Evolutionary conservation across 2,797 vertebrate species (phyloP).

Genomic region (Takifugu ocellatus): DNA sequence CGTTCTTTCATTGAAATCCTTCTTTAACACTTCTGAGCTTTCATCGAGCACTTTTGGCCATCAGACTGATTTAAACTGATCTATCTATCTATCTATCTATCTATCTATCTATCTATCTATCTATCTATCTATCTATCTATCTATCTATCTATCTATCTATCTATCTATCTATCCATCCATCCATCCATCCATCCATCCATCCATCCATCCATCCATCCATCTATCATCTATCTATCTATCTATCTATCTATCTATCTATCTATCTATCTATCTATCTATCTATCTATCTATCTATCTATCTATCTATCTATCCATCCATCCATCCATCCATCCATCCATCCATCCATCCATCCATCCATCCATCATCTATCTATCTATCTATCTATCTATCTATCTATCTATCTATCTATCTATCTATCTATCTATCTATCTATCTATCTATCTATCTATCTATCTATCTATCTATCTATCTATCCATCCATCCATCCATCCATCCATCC

Average conservation of each 20-base stretch:
- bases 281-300: constrained; percentile 15
- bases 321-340: constrained; percentile 9
- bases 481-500: constrained; percentile 11
- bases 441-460: too few relatives aligned
- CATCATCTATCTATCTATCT: constrained; percentile 6
- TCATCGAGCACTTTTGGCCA: too few relatives aligned
- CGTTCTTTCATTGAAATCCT: too few relatives aligned
- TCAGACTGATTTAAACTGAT: neutral
- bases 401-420: constrained; percentile 2
- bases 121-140: neutral
- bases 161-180: too few relatives aligned
- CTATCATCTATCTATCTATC: too few relatives aligned
- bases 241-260: too few relatives aligned
- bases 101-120: too few relatives aligned
- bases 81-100: neutral
- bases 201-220: too few relatives aligned
- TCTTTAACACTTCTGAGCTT: too few relatives aligned
- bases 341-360: constrained; percentile 9
- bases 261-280: neutral
- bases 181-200: too few relatives aligned
- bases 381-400: constrained; percentile 14
- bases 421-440: neutral
- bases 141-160: constrained; percentile 12
- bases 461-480: neutral
- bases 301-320: constrained; percentile 17